Conservation (phyloP, 2,113 vertebrate genomes). For the Notiomystis cincta region DNA sequence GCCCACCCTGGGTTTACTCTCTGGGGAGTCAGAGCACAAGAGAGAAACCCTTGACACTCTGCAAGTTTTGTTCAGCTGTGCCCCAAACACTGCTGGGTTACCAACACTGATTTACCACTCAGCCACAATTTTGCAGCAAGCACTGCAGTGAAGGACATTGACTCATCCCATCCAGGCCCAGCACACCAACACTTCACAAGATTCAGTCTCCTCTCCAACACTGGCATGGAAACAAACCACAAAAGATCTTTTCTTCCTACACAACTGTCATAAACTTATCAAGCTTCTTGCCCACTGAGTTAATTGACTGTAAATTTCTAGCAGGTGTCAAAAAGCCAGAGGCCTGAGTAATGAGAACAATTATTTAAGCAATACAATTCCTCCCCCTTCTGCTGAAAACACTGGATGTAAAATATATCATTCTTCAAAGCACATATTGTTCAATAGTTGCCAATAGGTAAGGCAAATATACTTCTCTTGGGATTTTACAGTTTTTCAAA, state of each 20-base stretch:
- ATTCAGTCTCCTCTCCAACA: not conserved
- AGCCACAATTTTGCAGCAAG: not conserved
- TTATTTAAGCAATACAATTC: not conserved
- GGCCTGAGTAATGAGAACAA: not conserved
- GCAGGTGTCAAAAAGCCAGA: not conserved
- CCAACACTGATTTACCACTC: not conserved
- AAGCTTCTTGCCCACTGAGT: not conserved
- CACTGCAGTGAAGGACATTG: accelerated
- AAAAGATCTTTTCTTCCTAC: not conserved
- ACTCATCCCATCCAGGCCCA: not conserved
- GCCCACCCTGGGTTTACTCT: accelerated
- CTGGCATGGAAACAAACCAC: not conserved
- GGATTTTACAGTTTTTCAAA: not conserved
- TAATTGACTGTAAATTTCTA: not conserved
- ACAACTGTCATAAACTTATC: not conserved
- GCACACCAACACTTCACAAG: not conserved
- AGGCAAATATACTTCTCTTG: not conserved
- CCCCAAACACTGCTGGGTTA: not conserved
- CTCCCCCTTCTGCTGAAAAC: not conserved
- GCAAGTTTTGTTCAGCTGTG: not conserved
- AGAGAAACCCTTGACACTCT: not conserved
- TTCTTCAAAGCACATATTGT: not conserved
- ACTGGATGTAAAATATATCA: not conserved
- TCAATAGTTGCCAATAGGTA: not conserved
- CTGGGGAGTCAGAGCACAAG: not conserved